phyloP scores from a whole-genome alignment of 2,888 invertebrate species.

The Leptopilina drosophilae region DNA sequence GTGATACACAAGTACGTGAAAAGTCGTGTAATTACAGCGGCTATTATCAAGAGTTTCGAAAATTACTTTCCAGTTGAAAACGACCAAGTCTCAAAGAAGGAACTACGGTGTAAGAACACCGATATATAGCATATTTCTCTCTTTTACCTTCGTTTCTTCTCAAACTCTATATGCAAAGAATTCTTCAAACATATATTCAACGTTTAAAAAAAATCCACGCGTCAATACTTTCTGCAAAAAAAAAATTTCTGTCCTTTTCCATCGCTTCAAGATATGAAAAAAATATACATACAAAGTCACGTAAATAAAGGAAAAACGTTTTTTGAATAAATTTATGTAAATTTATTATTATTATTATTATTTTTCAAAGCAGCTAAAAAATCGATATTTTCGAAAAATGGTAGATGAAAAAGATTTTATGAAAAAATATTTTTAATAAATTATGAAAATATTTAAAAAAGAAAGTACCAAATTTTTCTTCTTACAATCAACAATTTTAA shows the following conservation, averaged over 20 bases:
- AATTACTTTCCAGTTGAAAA: constrained; percentile 66
- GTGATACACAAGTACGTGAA: constrained; percentile 40
- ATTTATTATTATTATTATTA: not conserved
- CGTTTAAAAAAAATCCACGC: not conserved
- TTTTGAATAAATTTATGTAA: too few relatives aligned
- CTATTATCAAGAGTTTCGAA: constrained; percentile 69
- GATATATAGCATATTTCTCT: constrained; percentile 4
- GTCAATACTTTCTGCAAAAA: not conserved
- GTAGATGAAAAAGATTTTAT: too few relatives aligned
- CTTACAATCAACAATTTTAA: too few relatives aligned
- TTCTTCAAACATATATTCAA: constrained; percentile 2
- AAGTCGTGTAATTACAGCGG: constrained; percentile 55
- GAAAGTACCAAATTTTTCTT: too few relatives aligned
- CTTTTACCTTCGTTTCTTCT: constrained; percentile 8
- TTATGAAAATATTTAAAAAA: too few relatives aligned
- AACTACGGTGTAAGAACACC: constrained; percentile 72
- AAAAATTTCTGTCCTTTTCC: not conserved
- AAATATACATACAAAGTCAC: too few relatives aligned
- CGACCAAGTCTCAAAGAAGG: constrained; percentile 54
- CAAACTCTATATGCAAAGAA: not conserved
- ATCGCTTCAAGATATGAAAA: too few relatives aligned
- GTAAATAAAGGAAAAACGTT: too few relatives aligned
- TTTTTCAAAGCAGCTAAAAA: not conserved
- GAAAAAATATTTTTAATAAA: too few relatives aligned
- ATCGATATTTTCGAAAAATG: too few relatives aligned